Evolutionary conservation across 2,888 invertebrate genomes (phyloP).

Genomic region (Tenthredo amoena): DNA sequence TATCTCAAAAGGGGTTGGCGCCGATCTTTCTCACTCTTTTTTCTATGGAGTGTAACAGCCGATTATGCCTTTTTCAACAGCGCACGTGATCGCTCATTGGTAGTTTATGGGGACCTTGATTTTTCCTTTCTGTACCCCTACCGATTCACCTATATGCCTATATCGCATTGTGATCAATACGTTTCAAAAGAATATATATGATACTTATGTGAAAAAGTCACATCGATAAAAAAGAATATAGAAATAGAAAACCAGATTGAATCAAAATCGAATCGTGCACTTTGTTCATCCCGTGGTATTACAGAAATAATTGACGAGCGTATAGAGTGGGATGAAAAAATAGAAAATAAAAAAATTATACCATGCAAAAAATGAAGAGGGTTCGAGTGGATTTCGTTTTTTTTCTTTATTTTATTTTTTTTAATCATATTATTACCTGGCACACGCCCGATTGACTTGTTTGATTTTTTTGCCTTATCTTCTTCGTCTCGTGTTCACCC

Average conservation of each 20-base stretch:
- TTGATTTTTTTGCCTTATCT: slow-evolving; percentile 30
- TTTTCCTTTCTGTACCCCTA: slow-evolving; percentile 34
- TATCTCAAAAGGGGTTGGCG: slow-evolving; percentile 53
- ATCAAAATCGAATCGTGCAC: neutral
- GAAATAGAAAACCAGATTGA: neutral
- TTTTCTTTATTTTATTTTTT: neutral
- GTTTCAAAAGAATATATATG: slow-evolving; percentile 29
- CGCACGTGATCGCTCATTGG: slow-evolving; percentile 62
- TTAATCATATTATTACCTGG: slow-evolving; percentile 1
- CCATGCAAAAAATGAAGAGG: slow-evolving; percentile 17
- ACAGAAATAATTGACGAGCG: neutral
- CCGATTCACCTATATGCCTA: neutral
- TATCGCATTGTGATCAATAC: slow-evolving; percentile 27
- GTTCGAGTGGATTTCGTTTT: slow-evolving; percentile 6
- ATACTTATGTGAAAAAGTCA: slow-evolving; percentile 16
- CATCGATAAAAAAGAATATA: neutral
- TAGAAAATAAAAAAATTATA: neutral
- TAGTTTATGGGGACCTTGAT: slow-evolving; percentile 18
- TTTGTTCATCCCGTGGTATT: neutral
- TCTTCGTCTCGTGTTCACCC: slow-evolving; percentile 35
- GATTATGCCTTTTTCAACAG: slow-evolving; percentile 60
- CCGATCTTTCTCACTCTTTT: slow-evolving; percentile 38
- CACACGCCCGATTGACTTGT: slow-evolving; percentile 54
- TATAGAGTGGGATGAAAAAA: neutral
- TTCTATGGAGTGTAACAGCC: slow-evolving; percentile 55